phyloP scores from a whole-genome alignment of 1,140 invertebrate species.

The Pseudomyrmex flavicornis region DNA sequence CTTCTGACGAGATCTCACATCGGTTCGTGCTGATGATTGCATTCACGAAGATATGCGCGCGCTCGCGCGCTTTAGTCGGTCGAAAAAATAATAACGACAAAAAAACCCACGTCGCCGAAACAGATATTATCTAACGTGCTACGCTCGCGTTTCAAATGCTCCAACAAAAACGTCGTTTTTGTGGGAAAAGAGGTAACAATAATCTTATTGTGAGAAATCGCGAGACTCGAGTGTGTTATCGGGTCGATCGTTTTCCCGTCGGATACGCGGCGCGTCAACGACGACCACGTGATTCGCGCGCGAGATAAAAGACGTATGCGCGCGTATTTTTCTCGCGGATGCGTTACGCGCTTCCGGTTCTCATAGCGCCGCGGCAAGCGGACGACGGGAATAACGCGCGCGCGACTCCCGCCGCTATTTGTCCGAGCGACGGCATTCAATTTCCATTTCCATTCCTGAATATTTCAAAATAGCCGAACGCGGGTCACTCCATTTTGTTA shows the following conservation, averaged over 20 bases:
- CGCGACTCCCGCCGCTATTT: constrained; percentile 4
- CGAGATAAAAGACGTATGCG: neutral
- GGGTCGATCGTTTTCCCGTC: neutral
- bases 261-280: neutral
- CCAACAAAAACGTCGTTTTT: too few species aligned
- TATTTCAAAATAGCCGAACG: constrained; percentile 61
- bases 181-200: neutral
- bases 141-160: too few species aligned
- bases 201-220: neutral
- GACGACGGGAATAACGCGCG: neutral
- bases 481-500: constrained; percentile 56
- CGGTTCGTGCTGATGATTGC: neutral
- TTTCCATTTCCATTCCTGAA: constrained; percentile 61
- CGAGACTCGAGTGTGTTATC: neutral
- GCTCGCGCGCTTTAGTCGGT: neutral
- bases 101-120: neutral
- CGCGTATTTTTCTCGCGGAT: constrained; percentile 19
- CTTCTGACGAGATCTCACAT: constrained; percentile 2
- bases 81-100: neutral
- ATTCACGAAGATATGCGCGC: neutral
- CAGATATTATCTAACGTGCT: neutral
- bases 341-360: constrained; percentile 21
- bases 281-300: neutral
- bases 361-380: neutral
- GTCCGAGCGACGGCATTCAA: constrained; percentile 43